Evolutionary conservation across 2,888 invertebrate genomes (phyloP), one percentile per base, ranked within the genome.

Genomic region (Tethea ocularis): DNA sequence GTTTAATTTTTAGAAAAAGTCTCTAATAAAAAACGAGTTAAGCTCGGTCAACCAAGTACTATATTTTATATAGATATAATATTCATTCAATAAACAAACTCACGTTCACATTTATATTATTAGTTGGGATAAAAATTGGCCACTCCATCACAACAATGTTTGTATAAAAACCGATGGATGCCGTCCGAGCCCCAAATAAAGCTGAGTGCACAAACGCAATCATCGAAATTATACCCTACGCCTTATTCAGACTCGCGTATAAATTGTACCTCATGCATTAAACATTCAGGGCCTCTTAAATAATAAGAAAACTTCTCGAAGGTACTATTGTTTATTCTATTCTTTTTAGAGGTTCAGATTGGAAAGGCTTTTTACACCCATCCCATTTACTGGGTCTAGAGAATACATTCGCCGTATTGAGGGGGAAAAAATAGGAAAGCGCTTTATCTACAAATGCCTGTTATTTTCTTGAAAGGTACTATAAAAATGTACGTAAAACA

Each of bases 391-490:
- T 69, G 83, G 82, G 83, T 77, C 83, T 82, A 78, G 73, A 77
- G 80, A 85, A 88, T 86, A 86, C 84, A 81, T 88, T 84, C 82
- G 41, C 69, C 75, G 76, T 84, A 86, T 89, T 83, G 80, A 80
- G 74, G 72, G 72, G 70, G 67, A 75, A 85, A n/a, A 83, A 80
- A 83, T 77, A 82, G 75, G 71, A 73, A 73, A 80, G 71, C 77
- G 81, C 83, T 89, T 89, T 89, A 87, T 91, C 85, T 89, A 84
- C 78, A 80, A 85, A 78, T 76, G 84, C 78, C 83, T 82, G 87
- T 87, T 88, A 89, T 89, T 91, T 89, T 84, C 86, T 86, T 87
- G 81, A 89, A 88, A 89, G 88, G 84, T 82, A 83, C 84, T 82
- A 84, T 87, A 85, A 87, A 86, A 88, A 81, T 83, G 82, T 83